These are phyloP conservation scores for Plotosus lineatus DNA, from an alignment of 2,113 vertebrate species.

Conservation along the genomic window DNA sequence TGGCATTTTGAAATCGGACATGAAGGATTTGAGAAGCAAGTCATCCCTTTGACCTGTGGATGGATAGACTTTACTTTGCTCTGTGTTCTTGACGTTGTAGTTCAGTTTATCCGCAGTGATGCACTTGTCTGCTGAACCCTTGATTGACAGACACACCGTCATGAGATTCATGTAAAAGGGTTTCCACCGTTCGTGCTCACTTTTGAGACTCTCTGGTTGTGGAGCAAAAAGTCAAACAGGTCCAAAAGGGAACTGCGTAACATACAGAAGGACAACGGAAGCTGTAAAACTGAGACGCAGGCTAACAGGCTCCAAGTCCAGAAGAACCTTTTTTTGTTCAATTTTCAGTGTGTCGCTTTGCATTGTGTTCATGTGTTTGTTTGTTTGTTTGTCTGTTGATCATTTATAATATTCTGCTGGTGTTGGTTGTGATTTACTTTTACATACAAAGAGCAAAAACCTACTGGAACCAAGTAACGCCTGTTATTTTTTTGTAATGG, in stretches of 20 bases:
- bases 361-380: slow-evolving; percentile 48
- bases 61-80: slow-evolving; percentile 41
- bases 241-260: neutral
- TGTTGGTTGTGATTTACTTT: slow-evolving; percentile 33
- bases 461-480: slow-evolving; percentile 42
- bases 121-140: neutral
- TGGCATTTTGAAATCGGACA: slow-evolving; percentile 45
- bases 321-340: slow-evolving; percentile 5
- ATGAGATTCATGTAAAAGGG: neutral
- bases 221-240: neutral
- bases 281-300: slow-evolving; percentile 8
- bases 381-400: slow-evolving; percentile 46
- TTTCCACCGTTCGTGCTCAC: neutral
- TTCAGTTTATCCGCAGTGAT: neutral
- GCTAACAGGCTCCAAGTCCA: slow-evolving; percentile 28
- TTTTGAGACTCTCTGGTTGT: neutral
- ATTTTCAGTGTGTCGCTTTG: slow-evolving; percentile 45
- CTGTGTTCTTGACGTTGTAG: slow-evolving; percentile 7
- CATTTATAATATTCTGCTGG: slow-evolving; percentile 38
- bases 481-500: slow-evolving; percentile 48
- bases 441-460: slow-evolving; percentile 41
- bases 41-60: slow-evolving; percentile 42
- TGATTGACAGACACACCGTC: neutral
- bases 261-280: neutral
- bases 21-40: slow-evolving; percentile 59